Evolutionary conservation across 2,888 invertebrate genomes (phyloP), one percentile per base, ranked within the genome.

Genomic region (Leptarthrus brevirostris): DNA sequence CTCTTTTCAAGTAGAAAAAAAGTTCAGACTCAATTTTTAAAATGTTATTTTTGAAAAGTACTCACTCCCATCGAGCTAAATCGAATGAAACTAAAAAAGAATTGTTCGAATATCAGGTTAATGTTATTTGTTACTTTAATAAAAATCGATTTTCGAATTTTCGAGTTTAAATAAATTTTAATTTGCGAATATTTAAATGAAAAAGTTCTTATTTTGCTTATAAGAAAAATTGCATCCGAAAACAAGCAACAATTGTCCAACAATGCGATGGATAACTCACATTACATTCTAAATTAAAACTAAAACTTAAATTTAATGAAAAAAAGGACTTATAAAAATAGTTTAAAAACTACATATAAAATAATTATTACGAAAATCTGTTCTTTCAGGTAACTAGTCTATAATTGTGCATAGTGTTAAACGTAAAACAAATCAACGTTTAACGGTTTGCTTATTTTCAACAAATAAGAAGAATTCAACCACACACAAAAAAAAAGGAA

Each of bases 401-500:
- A 40, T 40, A 12, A 12, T 12, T 40, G 40, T 40, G n/a, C n/a
- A 12, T 12, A 40, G 6, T 40, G 1, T n/a, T 6, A 3, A 40
- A 40, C 12, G 3, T 3, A 40, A 8, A 40, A 40, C 12, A 6
- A 40, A 40, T 40, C 40, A 40, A 40, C 40, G 8, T 12, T 12
- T 40, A 40, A 12, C 3, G 3, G n/a, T 40, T 5, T 40, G 12
- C n/a, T 3, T 40, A 40, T 40, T 6, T 40, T 12, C 40, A 3
- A 12, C 3, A 6, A 52, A 49, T 20, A 49, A 34, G 3, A n/a
- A 6, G 3, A 24, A 66, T 47, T 22, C 40, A 20, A n/a, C n/a
- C n/a, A n/a, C n/a, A n/a, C 24, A 66, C n/a, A 24, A 30, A 69
- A 52, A 36, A 36, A 53, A 70, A 36, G 6, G 22, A 56, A 26